Evolutionary conservation across 37 sponge, comb jelly and placozoan genomes (phyloP).

Genomic region (Eunapius fragilis): DNA sequence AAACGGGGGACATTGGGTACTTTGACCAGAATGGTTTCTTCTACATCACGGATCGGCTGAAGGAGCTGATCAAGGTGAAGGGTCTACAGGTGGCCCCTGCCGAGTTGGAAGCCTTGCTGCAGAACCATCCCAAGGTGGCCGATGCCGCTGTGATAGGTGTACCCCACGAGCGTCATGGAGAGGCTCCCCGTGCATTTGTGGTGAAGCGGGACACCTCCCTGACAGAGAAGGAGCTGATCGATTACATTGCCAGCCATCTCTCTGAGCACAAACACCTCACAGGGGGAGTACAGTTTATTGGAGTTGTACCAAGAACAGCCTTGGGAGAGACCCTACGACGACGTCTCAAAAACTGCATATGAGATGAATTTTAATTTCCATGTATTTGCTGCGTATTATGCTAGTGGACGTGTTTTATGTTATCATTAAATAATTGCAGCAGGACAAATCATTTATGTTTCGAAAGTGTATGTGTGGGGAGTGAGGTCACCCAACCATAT

Average conservation of each 20-base stretch:
- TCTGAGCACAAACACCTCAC: conserved; percentile 74
- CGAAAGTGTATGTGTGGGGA: too few species aligned
- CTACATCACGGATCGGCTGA: conserved; percentile 87
- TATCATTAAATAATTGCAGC: too few species aligned
- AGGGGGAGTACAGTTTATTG: conserved; percentile 81
- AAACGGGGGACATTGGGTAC: conserved; percentile 86
- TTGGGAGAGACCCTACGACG: conserved; percentile 84
- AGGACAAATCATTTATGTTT: too few species aligned
- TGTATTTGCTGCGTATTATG: too few species aligned
- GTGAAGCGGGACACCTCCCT: conserved; percentile 61
- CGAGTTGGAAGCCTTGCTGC: conserved; percentile 83
- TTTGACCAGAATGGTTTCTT: conserved; percentile 81
- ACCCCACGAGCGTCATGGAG: conserved; percentile 77
- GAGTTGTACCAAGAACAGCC: conserved; percentile 81
- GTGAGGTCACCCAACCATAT: too few species aligned
- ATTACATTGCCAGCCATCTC: conserved; percentile 57
- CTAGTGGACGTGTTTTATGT: too few species aligned
- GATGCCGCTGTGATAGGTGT: conserved; percentile 89
- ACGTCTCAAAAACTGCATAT: conserved; percentile 43
- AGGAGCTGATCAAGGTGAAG: conserved; percentile 94
- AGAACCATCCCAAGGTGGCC: conserved; percentile 75
- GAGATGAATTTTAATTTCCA: too few species aligned
- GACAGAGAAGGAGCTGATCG: conserved; percentile 58
- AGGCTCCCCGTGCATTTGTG: conserved; percentile 89
- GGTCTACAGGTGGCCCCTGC: conserved; percentile 92